Conservation (phyloP, 2,797 vertebrate genomes). For the Ispidina lecontei region DNA sequence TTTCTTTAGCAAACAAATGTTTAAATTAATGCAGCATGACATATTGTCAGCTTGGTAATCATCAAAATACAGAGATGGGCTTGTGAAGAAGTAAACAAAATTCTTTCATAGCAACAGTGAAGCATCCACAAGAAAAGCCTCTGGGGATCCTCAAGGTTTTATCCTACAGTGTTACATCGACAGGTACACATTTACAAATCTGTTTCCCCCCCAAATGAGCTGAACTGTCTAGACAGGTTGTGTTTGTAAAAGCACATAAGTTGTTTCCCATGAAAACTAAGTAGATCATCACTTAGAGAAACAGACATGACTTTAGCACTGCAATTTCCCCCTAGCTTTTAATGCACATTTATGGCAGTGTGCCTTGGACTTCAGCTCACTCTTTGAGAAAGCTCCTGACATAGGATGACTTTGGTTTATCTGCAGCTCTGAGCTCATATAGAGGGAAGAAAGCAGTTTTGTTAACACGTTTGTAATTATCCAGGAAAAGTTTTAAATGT, state of each 20-base stretch:
- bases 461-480: too few relatives aligned
- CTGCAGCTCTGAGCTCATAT: neutral
- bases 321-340: neutral
- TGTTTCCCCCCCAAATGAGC: slow-evolving; percentile 5
- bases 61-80: slow-evolving; percentile 4
- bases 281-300: neutral
- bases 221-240: neutral
- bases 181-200: slow-evolving; percentile 30
- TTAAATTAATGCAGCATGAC: slow-evolving; percentile 45
- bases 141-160: neutral
- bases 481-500: neutral
- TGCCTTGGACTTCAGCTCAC: neutral
- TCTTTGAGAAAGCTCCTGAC: neutral
- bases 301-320: neutral
- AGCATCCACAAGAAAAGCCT: neutral
- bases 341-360: neutral
- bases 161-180: neutral
- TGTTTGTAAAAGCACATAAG: neutral
- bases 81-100: slow-evolving; percentile 61
- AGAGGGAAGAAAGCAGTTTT: neutral
- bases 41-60: slow-evolving; percentile 2
- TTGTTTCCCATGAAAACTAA: neutral
- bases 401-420: neutral
- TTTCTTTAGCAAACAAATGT: neutral
- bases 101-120: neutral